These are phyloP conservation scores for Labeo calbasu DNA, from an alignment of 2,797 vertebrate species.

Conservation along the genomic window DNA sequence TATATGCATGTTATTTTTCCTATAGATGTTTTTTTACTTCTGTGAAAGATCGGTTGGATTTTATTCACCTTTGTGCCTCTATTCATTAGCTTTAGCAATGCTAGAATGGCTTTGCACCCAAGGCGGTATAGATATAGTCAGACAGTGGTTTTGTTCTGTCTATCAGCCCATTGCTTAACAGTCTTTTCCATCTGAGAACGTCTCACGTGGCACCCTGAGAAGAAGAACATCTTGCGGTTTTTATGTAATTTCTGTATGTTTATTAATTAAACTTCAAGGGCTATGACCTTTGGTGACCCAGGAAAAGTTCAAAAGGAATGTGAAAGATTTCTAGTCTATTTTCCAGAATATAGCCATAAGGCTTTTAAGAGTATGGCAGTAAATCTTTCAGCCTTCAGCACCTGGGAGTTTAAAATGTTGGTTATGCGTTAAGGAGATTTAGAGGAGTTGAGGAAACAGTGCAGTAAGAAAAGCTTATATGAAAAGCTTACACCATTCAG, in stretches of 20 bases:
- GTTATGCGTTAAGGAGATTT: not conserved
- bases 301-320: not conserved
- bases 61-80: not conserved
- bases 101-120: not conserved
- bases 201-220: not conserved
- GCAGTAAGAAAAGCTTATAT: not conserved
- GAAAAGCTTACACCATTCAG: not conserved
- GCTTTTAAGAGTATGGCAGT: constrained; percentile 1
- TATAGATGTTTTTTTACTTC: too few relatives aligned
- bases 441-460: not conserved
- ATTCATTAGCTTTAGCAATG: constrained; percentile 7
- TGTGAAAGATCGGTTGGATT: not conserved
- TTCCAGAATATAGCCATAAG: not conserved
- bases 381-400: constrained; percentile 10
- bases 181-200: not conserved
- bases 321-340: not conserved
- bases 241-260: not conserved
- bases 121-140: not conserved
- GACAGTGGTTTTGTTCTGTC: not conserved
- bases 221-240: not conserved
- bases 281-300: not conserved
- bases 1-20: too few relatives aligned
- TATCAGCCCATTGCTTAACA: not conserved
- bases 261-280: not conserved
- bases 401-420: constrained; percentile 1